Base-by-base conservation (phyloP, 2,888 invertebrate genomes). In the Phalera bucephala region DNA sequence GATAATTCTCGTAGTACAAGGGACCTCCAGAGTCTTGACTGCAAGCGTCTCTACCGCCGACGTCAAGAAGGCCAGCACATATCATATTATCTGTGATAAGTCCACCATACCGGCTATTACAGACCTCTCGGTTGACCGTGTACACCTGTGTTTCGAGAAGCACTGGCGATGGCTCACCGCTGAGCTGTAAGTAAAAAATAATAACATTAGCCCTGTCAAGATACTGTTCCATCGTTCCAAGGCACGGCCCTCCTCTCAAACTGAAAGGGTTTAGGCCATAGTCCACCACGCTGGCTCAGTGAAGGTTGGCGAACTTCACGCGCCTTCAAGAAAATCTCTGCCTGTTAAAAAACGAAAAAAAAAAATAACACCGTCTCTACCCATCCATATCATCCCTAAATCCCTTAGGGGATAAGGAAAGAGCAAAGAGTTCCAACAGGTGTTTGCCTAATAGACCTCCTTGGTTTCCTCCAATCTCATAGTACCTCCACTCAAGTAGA, bases 11-110 rank as follows among this genome's bases (percentile, higher is more conserved):
- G 46, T 50, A 77, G 54, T 78, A 81, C 36, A 91, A 54, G 12
- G 91, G 91, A 20, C 91, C 91, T 1, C 91, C 91, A 28, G 85
- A 81, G 64, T 91, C 91, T 31, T 85, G 90, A 64, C 83, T 74
- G 45, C 82, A 82, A 1, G 76, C 73, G 35, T 73, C 80, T 5
- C 34, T 42, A 1, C 77, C 79, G 1, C 76, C 80, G 0, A 64
- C 36, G 27, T 66, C 66, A 2, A 71, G 40, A 1, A 71, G 9
- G 27, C 81, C 80, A 35, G 79, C 75, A 42, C 84, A 84, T 45
- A 85, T 69, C 81, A 85, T 83, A 46, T 76, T 77, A 5, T 63
- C 44, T 1, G 80, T 80, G n/a, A 76, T 59, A 0, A 42, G 32
- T 1, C n/a, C 29, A 9, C 6, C 5, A 35, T 57, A 55, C 0